Evolutionary conservation across 2,797 vertebrate species (phyloP), one percentile per base, ranked within the genome.

Genomic region (Lacerta bilineata): DNA sequence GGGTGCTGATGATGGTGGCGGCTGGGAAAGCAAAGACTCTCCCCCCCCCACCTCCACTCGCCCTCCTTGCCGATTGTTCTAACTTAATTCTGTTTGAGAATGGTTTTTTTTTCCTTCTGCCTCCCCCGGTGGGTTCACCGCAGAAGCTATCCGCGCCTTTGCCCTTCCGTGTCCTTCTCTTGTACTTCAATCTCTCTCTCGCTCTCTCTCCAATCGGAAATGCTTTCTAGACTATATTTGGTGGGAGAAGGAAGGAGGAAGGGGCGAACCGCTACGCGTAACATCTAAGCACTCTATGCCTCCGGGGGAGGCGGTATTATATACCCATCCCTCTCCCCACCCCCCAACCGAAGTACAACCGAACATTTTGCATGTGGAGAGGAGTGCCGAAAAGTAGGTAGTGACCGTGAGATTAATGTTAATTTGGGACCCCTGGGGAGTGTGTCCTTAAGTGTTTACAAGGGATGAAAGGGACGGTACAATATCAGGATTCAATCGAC

Each of bases 361-460:
- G 10, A 0, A 7, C 64, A 86, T 87, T 55, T 61, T 84, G 61
- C 9, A 6, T 64, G 23, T 59, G 27, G 15, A 69, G 29, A 59
- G 29, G 25, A 59, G 29, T 55, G 69, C 43, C 84, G 86, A 39
- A 29, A 68, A 61, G 81, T 76, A 64, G 13, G 59, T 59, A 89
- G 50, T 0, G 1, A 61, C 89, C 93, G 77, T 61, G 89, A 90
- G 10, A 77, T 76, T 92, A 83, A 92, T 87, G 68, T 85, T 91
- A 88, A 90, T 91, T 55, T 66, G 17, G 72, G 55, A 92, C 95
- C 87, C 86, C 69, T 89, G 61, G 91, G 91, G 59, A 88, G 4
- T 91, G 92, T 93, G 93, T 91, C 91, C 92, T 94, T 93, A 85
- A 64, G 0, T 89, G 27, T 80, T 94, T 80, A 93, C 93, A 88